phyloP scores from a whole-genome alignment of 1,140 invertebrate genomes.

The Drosophila kurseongensis region DNA sequence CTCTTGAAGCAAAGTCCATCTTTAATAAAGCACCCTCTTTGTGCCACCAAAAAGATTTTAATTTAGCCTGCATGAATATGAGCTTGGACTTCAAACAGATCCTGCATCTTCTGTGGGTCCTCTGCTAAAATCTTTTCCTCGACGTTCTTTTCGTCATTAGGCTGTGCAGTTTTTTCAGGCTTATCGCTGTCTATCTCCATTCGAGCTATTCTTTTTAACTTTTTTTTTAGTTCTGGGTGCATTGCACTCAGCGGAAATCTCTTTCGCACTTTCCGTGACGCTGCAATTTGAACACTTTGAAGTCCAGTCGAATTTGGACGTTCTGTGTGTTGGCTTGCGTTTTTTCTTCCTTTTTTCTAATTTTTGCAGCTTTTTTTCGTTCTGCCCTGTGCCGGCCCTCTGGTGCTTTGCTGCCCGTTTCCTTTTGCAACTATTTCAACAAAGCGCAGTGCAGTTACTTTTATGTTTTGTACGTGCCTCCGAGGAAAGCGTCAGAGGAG shows the following conservation, averaged over 20 bases:
- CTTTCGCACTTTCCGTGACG: conserved; percentile 62
- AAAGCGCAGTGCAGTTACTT: conserved; percentile 82
- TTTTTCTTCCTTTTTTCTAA: conserved; percentile 28
- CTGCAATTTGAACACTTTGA: conserved; percentile 81
- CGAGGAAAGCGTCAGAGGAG: conserved; percentile 54
- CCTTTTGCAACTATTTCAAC: conserved; percentile 81
- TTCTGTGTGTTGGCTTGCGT: conserved; percentile 45
- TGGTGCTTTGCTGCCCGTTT: conserved; percentile 63
- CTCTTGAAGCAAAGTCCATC: not conserved
- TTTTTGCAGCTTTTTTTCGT: conserved; percentile 18
- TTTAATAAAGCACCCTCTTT: not conserved
- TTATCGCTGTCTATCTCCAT: conserved; percentile 43
- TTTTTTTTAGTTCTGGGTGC: conserved; percentile 27
- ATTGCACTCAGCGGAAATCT: conserved; percentile 60
- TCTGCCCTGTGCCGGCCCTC: conserved; percentile 53
- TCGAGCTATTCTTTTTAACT: conserved; percentile 4
- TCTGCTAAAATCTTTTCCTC: conserved; percentile 7
- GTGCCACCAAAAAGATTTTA: not conserved
- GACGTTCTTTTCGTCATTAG: conserved; percentile 49
- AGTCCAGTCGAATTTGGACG: conserved; percentile 77
- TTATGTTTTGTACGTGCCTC: conserved; percentile 79
- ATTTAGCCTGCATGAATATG: conserved; percentile 7
- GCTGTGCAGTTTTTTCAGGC: conserved; percentile 48
- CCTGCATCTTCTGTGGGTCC: conserved; percentile 40
- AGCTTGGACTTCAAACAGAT: conserved; percentile 22